Conservation (phyloP, 2,113 vertebrate genomes). For the Oophaga pumilio region DNA sequence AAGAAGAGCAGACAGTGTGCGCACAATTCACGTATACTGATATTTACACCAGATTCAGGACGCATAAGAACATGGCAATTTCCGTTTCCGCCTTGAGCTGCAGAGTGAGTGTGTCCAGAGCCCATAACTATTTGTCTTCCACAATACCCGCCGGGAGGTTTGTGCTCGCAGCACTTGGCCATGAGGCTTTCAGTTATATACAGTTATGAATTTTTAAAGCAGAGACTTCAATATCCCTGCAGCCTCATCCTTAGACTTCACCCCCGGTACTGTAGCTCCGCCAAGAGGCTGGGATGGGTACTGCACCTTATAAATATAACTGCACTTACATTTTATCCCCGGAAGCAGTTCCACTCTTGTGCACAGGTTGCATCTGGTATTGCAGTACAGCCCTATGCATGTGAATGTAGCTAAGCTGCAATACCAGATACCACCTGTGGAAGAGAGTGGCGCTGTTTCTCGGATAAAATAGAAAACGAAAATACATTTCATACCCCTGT, state of each 20-base stretch:
- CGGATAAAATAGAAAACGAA: too few species aligned
- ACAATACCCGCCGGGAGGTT: not conserved
- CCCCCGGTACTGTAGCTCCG: not conserved
- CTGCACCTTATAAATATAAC: not conserved
- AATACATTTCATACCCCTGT: not conserved
- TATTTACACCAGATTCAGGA: not conserved
- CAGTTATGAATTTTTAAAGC: not conserved
- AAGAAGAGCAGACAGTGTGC: not conserved
- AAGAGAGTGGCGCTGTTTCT: not conserved
- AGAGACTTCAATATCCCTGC: constrained; percentile 4
- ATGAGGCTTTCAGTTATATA: not conserved
- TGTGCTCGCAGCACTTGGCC: not conserved
- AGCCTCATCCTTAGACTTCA: not conserved
- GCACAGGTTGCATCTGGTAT: not conserved
- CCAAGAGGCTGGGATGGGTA: not conserved
- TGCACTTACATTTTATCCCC: not conserved
- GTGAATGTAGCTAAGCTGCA: not conserved
- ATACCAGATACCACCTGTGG: not conserved
- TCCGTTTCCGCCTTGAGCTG: not conserved
- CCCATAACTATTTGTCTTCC: not conserved
- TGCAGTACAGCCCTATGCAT: not conserved
- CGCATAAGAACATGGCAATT: not conserved
- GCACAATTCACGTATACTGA: too few species aligned
- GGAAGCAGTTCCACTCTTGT: too few species aligned
- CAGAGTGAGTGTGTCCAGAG: not conserved